Conservation (phyloP, 2,797 vertebrate genomes). For the Enteromius thamalakanensis region DNA sequence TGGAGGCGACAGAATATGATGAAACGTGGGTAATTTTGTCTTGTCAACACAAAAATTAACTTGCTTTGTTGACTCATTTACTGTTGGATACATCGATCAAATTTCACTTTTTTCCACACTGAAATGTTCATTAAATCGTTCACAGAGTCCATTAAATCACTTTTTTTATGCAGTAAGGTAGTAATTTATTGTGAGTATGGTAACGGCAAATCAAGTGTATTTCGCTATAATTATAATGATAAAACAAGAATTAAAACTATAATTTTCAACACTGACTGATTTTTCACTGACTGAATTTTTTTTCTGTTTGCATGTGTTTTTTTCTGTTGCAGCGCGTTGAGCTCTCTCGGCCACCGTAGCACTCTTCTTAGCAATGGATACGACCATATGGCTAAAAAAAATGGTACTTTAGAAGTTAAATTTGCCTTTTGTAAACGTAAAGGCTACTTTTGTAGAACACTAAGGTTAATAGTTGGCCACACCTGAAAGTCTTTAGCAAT, state of each 20-base stretch:
- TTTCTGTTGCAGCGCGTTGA: too few relatives aligned
- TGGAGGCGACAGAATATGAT: constrained; percentile 30
- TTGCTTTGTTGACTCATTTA: constrained; percentile 4
- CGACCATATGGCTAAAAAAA: neutral
- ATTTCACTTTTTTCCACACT: neutral
- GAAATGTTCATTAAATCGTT: neutral
- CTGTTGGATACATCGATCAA: neutral
- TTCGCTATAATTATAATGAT: neutral
- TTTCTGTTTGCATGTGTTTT: too few relatives aligned
- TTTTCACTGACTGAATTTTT: too few relatives aligned
- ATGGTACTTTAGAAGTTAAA: neutral
- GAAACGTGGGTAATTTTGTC: neutral
- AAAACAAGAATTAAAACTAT: neutral
- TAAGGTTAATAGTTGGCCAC: too few relatives aligned
- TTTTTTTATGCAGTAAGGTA: neutral
- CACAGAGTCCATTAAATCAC: neutral
- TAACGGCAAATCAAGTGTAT: neutral
- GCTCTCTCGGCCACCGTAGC: too few relatives aligned
- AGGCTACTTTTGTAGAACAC: neutral
- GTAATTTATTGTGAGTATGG: neutral
- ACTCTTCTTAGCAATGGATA: neutral
- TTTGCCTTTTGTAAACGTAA: neutral
- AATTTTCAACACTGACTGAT: neutral
- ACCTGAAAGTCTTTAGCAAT: neutral
- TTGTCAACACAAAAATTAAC: neutral